These are phyloP conservation scores for Gadopsis bispinosus DNA, from an alignment of 2,797 vertebrate genomes.

Conservation along the genomic window DNA sequence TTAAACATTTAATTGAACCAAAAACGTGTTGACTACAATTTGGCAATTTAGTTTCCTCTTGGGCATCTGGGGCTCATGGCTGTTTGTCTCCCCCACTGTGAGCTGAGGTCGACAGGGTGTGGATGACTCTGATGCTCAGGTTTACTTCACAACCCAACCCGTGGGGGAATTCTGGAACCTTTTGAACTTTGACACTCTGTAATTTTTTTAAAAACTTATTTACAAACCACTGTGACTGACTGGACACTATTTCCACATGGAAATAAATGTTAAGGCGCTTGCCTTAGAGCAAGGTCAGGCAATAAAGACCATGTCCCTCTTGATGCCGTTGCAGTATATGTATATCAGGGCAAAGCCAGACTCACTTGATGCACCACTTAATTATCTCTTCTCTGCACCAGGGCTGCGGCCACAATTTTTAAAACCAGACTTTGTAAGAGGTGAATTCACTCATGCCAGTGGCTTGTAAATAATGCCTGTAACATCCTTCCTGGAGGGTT, in stretches of 20 bases:
- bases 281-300: slow-evolving; percentile 9
- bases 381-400: slow-evolving; percentile 28
- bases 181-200: slow-evolving; percentile 16
- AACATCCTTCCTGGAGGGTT: not conserved
- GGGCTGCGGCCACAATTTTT: slow-evolving; percentile 8
- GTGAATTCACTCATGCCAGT: not conserved
- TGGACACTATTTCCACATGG: not conserved
- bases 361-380: slow-evolving; percentile 14
- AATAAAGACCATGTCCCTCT: not conserved
- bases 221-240: not conserved
- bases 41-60: not conserved
- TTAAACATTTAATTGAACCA: no score
- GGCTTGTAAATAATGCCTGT: not conserved
- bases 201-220: not conserved
- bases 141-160: not conserved
- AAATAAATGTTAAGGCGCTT: slow-evolving; percentile 1
- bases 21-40: no score
- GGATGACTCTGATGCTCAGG: not conserved
- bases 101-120: not conserved
- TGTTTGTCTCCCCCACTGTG: not conserved
- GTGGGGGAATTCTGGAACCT: not conserved
- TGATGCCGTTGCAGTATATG: slow-evolving; percentile 1
- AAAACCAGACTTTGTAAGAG: not conserved
- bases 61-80: not conserved
- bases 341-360: not conserved